These are phyloP conservation scores for Euthynnus affinis DNA, from an alignment of 2,797 vertebrate species.

Conservation along the genomic window DNA sequence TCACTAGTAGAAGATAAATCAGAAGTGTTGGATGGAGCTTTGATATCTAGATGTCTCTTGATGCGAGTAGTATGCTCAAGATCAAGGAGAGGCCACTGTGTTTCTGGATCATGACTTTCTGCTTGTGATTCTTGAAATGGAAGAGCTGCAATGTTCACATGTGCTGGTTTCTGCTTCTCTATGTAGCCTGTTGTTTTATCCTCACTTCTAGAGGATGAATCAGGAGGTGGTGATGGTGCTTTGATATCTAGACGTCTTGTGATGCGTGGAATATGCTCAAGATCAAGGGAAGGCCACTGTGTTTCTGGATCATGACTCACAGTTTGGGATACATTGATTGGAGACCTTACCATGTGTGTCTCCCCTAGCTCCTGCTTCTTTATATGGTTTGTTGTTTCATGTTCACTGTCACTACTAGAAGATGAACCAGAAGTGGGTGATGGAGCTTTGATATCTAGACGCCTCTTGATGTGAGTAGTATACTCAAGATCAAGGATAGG, in stretches of 20 bases:
- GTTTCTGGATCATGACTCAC: neutral
- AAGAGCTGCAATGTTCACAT: neutral
- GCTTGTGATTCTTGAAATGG: neutral
- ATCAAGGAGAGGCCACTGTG: slow-evolving; percentile 10
- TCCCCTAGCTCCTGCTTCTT: neutral
- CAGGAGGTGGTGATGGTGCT: neutral
- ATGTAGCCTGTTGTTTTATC: slow-evolving; percentile 7
- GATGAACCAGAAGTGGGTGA: neutral
- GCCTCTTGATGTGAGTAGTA: neutral
- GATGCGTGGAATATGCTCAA: neutral
- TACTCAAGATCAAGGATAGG: slow-evolving; percentile 10
- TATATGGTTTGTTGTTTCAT: neutral
- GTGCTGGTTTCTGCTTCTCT: neutral
- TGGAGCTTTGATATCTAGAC: slow-evolving; percentile 31
- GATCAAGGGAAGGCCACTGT: slow-evolving; percentile 21
- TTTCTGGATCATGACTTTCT: neutral
- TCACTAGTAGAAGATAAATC: slow-evolving; percentile 38
- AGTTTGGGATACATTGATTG: slow-evolving; percentile 8
- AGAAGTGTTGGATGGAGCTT: slow-evolving; percentile 1
- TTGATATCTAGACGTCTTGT: slow-evolving; percentile 55
- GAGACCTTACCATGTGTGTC: neutral
- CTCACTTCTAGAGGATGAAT: slow-evolving; percentile 57
- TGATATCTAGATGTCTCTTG: slow-evolving; percentile 39
- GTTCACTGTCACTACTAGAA: slow-evolving; percentile 30
- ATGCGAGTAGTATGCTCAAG: neutral